These are phyloP conservation scores for Alouatta palliata DNA, from an alignment of 2,113 vertebrate species.

Conservation along the genomic window DNA sequence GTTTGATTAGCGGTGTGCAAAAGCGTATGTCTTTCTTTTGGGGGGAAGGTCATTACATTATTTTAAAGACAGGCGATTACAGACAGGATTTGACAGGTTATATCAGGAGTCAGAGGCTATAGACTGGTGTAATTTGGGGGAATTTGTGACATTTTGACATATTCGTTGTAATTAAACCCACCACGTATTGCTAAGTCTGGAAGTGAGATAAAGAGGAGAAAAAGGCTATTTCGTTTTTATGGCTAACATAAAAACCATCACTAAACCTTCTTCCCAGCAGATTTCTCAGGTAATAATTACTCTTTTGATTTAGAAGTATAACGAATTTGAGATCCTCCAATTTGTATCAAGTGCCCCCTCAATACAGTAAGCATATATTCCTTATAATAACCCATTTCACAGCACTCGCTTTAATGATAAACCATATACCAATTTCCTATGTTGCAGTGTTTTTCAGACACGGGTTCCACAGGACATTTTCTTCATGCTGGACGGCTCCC, in stretches of 20 bases:
- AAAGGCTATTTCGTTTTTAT: fast-evolving
- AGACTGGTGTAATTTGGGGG: neutral
- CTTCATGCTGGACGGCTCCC: neutral
- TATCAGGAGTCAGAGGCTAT: too few species aligned
- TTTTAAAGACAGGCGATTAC: neutral
- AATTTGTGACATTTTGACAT: neutral
- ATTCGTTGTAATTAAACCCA: neutral
- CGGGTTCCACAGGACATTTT: neutral
- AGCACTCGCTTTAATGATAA: neutral
- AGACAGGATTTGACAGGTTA: neutral
- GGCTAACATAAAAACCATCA: neutral
- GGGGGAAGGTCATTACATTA: neutral
- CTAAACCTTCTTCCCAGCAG: neutral
- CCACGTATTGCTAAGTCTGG: neutral
- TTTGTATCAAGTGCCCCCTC: neutral
- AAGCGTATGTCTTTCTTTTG: neutral
- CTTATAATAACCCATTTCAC: neutral
- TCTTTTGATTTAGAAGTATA: neutral
- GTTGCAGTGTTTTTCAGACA: neutral
- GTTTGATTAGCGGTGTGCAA: neutral
- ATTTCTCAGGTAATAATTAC: neutral
- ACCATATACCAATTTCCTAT: neutral
- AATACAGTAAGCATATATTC: neutral
- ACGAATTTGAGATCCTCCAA: neutral
- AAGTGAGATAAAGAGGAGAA: neutral